Base-by-base conservation (phyloP, 53 echinoderm and acorn worm genomes). In the Arbacia lixula region DNA sequence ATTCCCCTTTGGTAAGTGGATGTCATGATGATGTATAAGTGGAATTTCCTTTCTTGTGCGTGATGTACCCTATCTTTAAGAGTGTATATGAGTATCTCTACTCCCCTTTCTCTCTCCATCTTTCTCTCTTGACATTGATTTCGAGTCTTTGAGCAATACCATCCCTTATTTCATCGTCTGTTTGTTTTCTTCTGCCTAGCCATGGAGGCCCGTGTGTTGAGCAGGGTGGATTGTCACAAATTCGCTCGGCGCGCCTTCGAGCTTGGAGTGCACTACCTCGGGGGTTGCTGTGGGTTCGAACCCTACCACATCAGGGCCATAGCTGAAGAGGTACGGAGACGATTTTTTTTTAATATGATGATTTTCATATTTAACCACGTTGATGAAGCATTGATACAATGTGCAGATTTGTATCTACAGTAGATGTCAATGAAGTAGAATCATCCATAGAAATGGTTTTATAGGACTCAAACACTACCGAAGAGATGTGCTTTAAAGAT, bases 211-310 rank as follows among this genome's bases (percentile, higher is more conserved):
- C 88, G 94, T 49, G 25, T 84, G 6, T 57, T 94, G 14, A 94
- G 86, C 2, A 79, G 94, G 53, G 76, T 85, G 24, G 94, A 94
- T 30, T 87, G 80, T 38, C 81, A 85, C 36, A 76, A 62, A 37
- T 94, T 86, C 80, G 89, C 94, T 30, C 69, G 94, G 10, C 85
- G 86, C 14, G 94, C 94, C 22, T 91, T 63, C 34, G 77, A 94
- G 22, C 69, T 91, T 4, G 94, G 94, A 30, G 89, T 94, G 3
- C 66, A 67, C 25, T 94, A 89, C 66, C 83, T 94, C 33, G 94
- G 94, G 8, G 94, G 94, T 6, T 94, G 94, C 36, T 94, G 94
- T 49, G 94, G 94, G 8, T 94, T 91, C 69, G 95, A 92, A 32
- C 90, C 95, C 1, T 89, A 95, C 50, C 91, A 91, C 55, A 95